Evolutionary conservation across 2,888 invertebrate genomes (phyloP), one percentile per base, ranked within the genome.

Genomic region (Blera fallax): DNA sequence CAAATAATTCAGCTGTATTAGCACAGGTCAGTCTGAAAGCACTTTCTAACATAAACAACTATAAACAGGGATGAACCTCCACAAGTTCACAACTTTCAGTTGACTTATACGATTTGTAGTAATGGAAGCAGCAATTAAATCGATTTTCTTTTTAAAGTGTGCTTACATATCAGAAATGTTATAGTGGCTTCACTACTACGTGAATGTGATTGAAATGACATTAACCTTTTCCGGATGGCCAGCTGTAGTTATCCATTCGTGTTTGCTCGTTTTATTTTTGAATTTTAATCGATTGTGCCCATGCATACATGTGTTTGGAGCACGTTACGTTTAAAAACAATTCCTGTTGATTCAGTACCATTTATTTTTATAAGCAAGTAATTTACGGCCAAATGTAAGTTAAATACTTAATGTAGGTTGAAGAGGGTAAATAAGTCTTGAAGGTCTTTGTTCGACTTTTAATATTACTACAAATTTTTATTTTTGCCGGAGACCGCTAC

Each of bases 1-100:
- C 84, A 34, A 54, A 80, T 32, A 72, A 54, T 10, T 80, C 80
- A 2, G n/a, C 27, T 1, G 37, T 78, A 10, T 62, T 87, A 8
- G 87, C 82, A 24, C 81, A 82, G 77, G 87, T 87, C 32, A 74
- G 45, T 65, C 21, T 10, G 2, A n/a, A 34, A 37, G 6, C 50
- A 52, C 32, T 67, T 50, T 56, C 6, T 2, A 56, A 32, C 3
- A 14, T 21, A 37, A 58, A 58, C 58, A 21, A n/a, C 14, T 40
- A 7, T 14, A 5, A 3, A 29, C 10, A 11, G 8, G 3, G 24
- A 1, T 29, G 18, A 48, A 48, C 65, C 29, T 11, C 27, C n/a
- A 14, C 50, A 69, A 69, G 52, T 78, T 69, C 69, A 54, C 40
- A 60, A 43, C 18, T 11, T 50, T 3, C 37, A 32, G 21, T 24